Conservation (phyloP, 2,797 vertebrate genomes). For the Coregonus suidteri region DNA sequence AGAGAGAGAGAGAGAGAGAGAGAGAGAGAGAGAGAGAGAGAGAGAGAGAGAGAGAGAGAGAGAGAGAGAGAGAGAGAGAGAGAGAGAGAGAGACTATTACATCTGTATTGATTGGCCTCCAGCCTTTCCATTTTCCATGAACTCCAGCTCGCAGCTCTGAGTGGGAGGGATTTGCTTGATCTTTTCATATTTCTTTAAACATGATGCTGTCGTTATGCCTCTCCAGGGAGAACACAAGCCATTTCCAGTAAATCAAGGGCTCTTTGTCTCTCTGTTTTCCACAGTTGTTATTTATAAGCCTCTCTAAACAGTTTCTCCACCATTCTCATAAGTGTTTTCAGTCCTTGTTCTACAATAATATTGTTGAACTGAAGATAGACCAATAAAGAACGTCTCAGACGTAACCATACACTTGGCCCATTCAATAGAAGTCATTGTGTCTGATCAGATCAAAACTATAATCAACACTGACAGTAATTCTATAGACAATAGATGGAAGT, state of each 20-base stretch:
- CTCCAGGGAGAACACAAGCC: constrained; percentile 60
- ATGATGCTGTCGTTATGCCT: constrained; percentile 75
- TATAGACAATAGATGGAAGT: constrained; percentile 56
- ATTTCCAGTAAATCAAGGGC: constrained; percentile 76
- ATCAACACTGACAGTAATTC: constrained; percentile 57
- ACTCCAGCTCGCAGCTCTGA: constrained; percentile 72
- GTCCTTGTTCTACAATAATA: constrained; percentile 45
- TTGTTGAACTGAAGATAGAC: constrained; percentile 45
- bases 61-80: no score
- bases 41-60: no score
- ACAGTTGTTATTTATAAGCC: constrained; percentile 70
- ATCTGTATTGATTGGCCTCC: constrained; percentile 78
- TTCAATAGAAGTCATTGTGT: constrained; percentile 30
- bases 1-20: no score
- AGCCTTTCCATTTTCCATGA: constrained; percentile 81
- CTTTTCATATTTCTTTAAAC: constrained; percentile 80
- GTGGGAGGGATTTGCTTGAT: constrained; percentile 74
- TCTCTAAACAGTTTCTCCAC: constrained; percentile 51
- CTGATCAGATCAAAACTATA: constrained; percentile 37
- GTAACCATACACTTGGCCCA: constrained; percentile 29
- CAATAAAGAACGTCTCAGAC: constrained; percentile 32
- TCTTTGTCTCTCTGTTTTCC: constrained; percentile 53
- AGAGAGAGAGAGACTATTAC: constrained; percentile 61
- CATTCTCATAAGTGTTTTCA: constrained; percentile 62
- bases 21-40: no score